Conservation (phyloP, 2,113 vertebrate genomes). For the Prunella himalayana region DNA sequence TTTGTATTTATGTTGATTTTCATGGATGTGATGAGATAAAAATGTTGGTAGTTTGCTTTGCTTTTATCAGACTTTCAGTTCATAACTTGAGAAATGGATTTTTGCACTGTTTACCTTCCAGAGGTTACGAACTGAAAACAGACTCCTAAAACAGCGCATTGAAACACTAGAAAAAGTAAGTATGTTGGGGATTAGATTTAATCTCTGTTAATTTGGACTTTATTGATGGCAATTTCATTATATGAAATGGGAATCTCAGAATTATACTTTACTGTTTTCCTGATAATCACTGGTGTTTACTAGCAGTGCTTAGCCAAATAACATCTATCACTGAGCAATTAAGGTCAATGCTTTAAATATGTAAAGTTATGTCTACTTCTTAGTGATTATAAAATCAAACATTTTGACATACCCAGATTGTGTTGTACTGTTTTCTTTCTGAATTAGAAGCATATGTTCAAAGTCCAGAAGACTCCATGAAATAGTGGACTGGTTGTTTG, state of each 20-base stretch:
- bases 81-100: not conserved
- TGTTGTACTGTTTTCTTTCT: not conserved
- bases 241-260: not conserved
- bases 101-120: conserved; percentile 65
- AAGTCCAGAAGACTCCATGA: not conserved
- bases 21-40: not conserved
- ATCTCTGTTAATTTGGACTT: not conserved
- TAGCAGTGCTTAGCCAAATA: not conserved
- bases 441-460: not conserved
- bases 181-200: conserved; percentile 5
- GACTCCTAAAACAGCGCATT: conserved; percentile 95
- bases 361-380: not conserved
- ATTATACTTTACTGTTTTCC: not conserved
- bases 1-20: not conserved
- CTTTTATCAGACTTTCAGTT: not conserved
- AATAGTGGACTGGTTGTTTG: not conserved
- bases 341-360: not conserved
- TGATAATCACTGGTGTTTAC: not conserved
- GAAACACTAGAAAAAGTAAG: conserved; percentile 86
- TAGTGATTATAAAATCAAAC: not conserved
- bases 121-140: conserved; percentile 95
- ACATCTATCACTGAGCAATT: not conserved
- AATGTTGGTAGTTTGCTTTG: not conserved
- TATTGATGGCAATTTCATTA: not conserved
- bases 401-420: not conserved